Base-by-base conservation (phyloP, 2,888 invertebrate species). In the Bombylius discolor region DNA sequence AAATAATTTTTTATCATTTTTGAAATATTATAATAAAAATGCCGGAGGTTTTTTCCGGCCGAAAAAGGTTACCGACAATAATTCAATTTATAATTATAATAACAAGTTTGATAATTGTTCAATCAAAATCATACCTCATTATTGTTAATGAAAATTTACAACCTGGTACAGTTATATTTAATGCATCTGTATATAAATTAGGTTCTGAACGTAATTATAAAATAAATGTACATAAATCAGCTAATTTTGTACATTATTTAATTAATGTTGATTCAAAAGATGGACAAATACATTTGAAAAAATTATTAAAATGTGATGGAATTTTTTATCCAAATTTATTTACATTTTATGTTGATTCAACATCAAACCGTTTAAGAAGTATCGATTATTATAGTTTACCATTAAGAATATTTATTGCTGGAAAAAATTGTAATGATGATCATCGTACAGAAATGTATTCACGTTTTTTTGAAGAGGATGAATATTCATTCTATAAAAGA, bases 261-360 rank as follows among this genome's bases (percentile, higher is more conserved):
- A 79, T 91, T 56, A 77, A 81, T 64, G 88, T 92, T 57, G 84
- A 87, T 71, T 79, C 81, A 56, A 83, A 83, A 65, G 82, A 80
- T 60, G 91, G 90, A 14, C 80, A 83, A 61, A 85, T 90, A 56
- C 81, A 81, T n/a, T 75, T 91, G 45, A 79, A 82, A 61, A 83
- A 84, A 65, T 78, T 79, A 55, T 75, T 91, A 13, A 80, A 83
- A 67, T 91, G 91, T 72, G 85, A 89, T 66, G 89, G 89, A 59
- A 78, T 88, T 42, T 83, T 84, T 62, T 90, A 91, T 68, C 90
- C 91, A 0, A 86, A 86, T 66, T 78, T 91, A 56, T 90, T 92
- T 70, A 90, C 89, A 5, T 81, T 90, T 68, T 88, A 89, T 72
- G 84, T 92, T 59, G 91, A 92, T 70, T 91, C 91, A 44, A 87